Evolutionary conservation across 2,888 invertebrate genomes (phyloP).

Genomic region (Chrysodeixis includens): DNA sequence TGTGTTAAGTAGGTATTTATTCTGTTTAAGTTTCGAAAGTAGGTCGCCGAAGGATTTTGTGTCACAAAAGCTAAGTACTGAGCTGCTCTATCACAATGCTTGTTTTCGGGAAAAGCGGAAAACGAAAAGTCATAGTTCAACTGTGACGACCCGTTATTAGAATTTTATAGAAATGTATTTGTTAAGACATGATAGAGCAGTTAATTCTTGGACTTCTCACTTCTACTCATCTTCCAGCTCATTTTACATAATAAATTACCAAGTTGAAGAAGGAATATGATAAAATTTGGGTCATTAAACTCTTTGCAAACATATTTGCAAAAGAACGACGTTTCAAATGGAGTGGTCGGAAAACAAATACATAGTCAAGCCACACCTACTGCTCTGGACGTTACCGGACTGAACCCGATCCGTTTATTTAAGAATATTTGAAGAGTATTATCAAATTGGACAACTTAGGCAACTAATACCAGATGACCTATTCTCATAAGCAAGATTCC

Average conservation of each 20-base stretch:
- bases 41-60: conserved; percentile 39
- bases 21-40: conserved; percentile 40
- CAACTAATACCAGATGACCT: background rate
- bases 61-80: conserved; percentile 17
- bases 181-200: too few species aligned
- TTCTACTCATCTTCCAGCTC: too few species aligned
- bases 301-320: too few species aligned
- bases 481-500: background rate
- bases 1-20: conserved; percentile 34
- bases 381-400: background rate
- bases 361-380: background rate
- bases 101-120: background rate
- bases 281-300: too few species aligned
- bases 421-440: background rate
- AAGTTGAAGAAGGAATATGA: too few species aligned
- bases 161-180: too few species aligned
- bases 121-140: too few species aligned
- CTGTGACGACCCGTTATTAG: too few species aligned
- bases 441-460: too few species aligned
- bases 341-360: background rate
- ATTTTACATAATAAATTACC: too few species aligned
- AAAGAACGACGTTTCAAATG: too few species aligned
- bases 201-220: too few species aligned
- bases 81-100: background rate
- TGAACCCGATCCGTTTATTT: background rate